Conservation (phyloP, 2,113 vertebrate species). For the Pristiophorus japonicus region DNA sequence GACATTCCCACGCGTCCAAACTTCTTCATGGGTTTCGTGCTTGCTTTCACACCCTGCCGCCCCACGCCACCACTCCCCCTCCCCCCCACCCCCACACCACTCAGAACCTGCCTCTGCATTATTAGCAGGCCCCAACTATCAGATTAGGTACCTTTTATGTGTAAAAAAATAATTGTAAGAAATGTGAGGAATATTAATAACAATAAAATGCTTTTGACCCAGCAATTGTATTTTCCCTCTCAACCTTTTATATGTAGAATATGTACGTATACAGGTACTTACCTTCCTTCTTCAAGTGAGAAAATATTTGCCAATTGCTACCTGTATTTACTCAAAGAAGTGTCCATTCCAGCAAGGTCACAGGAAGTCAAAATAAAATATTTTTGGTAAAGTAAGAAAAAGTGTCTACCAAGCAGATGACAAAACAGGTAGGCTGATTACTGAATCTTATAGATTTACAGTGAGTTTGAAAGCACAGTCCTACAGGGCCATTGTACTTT, state of each 20-base stretch:
- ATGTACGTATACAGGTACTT: too few relatives aligned
- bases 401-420: neutral
- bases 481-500: neutral
- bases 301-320: neutral
- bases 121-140: neutral
- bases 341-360: neutral
- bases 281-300: neutral
- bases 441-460: neutral
- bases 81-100: too few relatives aligned
- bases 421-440: neutral
- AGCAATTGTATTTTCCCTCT: neutral
- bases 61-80: too few relatives aligned
- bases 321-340: neutral
- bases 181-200: neutral
- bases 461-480: conserved; percentile 17
- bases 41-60: neutral
- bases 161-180: neutral
- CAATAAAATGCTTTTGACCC: neutral
- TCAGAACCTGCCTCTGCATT: neutral
- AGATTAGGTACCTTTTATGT: neutral
- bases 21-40: neutral
- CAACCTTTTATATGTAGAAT: neutral
- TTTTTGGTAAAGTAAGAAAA: neutral
- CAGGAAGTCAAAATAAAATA: neutral
- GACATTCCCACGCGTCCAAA: neutral